A percentile compares a stretch with the other conserved stretches of the same genome.
These are phyloP conservation scores for Actinemys pallida DNA, from an alignment of 2,113 vertebrate genomes.

Conservation along the genomic window DNA sequence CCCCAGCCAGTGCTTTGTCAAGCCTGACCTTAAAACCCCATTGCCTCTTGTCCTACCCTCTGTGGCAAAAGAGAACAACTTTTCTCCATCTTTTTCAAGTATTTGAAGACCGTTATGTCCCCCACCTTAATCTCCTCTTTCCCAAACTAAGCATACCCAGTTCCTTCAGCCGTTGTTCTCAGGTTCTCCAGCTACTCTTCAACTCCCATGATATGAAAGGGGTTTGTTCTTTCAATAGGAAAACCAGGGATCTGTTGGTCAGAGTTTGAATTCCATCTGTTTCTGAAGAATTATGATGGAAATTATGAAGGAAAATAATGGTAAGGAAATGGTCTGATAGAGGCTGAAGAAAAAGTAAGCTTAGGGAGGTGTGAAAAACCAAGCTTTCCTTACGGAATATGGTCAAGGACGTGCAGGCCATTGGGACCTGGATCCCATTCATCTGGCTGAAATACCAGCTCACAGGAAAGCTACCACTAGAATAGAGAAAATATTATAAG, in stretches of 20 bases:
- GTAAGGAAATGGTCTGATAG: not conserved
- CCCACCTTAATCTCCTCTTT: not conserved
- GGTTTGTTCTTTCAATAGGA: not conserved
- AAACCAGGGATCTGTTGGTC: not conserved
- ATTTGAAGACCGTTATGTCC: not conserved
- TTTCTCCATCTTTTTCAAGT: not conserved
- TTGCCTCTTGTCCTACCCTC: not conserved
- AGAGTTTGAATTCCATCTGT: not conserved
- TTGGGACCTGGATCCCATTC: fast-evolving
- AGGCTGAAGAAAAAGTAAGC: not conserved
- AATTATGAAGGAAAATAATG: not conserved
- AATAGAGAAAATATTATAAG: not conserved
- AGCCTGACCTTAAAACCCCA: too few species aligned
- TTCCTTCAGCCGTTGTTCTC: not conserved
- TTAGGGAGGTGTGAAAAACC: not conserved
- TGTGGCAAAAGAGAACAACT: not conserved
- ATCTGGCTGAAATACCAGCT: not conserved
- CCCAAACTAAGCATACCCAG: not conserved
- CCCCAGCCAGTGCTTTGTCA: too few species aligned
- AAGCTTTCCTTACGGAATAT: not conserved
- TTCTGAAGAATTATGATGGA: fast-evolving
- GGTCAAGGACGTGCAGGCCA: not conserved
- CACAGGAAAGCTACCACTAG: not conserved
- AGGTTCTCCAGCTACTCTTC: too few species aligned
- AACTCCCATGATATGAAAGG: not conserved